A percentile compares a stretch with the other conserved stretches of the same genome.
phyloP scores from a whole-genome alignment of 2,113 vertebrate genomes.

The Lampris megalopsis region DNA sequence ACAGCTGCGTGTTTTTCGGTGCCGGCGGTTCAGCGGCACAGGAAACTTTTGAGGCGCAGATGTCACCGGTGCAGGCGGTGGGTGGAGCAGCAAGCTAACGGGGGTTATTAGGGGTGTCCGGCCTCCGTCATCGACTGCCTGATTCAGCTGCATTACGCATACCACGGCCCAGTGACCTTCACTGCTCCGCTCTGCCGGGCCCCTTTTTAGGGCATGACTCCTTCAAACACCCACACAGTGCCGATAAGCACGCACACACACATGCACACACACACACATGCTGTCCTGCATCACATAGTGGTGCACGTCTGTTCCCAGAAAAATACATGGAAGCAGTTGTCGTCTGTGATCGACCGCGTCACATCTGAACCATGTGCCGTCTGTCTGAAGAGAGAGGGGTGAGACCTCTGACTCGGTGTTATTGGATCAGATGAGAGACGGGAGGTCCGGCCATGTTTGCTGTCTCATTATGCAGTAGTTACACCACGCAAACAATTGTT shows the following conservation, averaged over 20 bases:
- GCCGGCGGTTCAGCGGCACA: background rate
- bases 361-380: slow-evolving; percentile 20
- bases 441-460: slow-evolving; percentile 18
- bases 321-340: slow-evolving; percentile 56
- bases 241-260: background rate
- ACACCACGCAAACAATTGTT: slow-evolving; percentile 8
- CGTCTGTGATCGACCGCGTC: slow-evolving; percentile 33
- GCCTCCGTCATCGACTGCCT: background rate
- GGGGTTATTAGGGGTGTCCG: background rate
- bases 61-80: background rate
- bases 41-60: slow-evolving; percentile 20
- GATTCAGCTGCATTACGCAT: background rate
- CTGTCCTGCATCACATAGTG: slow-evolving; percentile 8
- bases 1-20: background rate
- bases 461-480: slow-evolving; percentile 14
- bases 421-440: slow-evolving; percentile 45
- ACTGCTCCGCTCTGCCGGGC: background rate
- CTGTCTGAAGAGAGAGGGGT: slow-evolving; percentile 1
- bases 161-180: slow-evolving; percentile 30
- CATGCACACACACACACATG: background rate
- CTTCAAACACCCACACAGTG: background rate
- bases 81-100: background rate
- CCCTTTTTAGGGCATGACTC: background rate
- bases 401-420: slow-evolving; percentile 45
- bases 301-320: slow-evolving; percentile 46